phyloP scores from a whole-genome alignment of 2,888 invertebrate species.

The Philopedon plagiatum region DNA sequence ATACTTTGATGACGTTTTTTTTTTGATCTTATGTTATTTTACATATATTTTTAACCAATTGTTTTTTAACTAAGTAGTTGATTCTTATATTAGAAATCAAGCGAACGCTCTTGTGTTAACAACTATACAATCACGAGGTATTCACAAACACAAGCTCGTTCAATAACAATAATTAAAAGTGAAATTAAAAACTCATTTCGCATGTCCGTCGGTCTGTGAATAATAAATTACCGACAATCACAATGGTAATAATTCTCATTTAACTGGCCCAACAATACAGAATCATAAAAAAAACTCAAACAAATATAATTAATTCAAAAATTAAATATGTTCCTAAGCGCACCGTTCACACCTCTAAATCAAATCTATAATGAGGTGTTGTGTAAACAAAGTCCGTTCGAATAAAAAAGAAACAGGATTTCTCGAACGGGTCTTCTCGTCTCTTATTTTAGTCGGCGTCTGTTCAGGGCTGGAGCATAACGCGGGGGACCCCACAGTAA shows the following conservation, averaged over 20 bases:
- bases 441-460: too few relatives aligned
- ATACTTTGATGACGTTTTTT: too few relatives aligned
- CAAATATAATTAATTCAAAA: conserved; percentile 40
- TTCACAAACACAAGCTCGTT: too few relatives aligned
- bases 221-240: not conserved
- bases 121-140: too few relatives aligned
- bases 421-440: conserved; percentile 36
- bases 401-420: conserved; percentile 35
- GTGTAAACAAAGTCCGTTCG: conserved; percentile 40
- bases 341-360: conserved; percentile 49
- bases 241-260: not conserved
- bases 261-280: conserved; percentile 1
- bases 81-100: too few relatives aligned
- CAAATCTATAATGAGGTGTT: conserved; percentile 43
- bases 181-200: not conserved
- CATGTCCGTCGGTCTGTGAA: not conserved
- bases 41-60: too few relatives aligned
- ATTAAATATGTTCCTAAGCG: conserved; percentile 39
- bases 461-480: too few relatives aligned
- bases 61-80: too few relatives aligned
- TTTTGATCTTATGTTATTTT: too few relatives aligned
- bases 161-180: not conserved
- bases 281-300: conserved; percentile 22
- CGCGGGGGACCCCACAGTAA: too few relatives aligned
- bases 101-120: too few relatives aligned